Base-by-base conservation (phyloP, 2,113 vertebrate genomes). In the Empidonax traillii region DNA sequence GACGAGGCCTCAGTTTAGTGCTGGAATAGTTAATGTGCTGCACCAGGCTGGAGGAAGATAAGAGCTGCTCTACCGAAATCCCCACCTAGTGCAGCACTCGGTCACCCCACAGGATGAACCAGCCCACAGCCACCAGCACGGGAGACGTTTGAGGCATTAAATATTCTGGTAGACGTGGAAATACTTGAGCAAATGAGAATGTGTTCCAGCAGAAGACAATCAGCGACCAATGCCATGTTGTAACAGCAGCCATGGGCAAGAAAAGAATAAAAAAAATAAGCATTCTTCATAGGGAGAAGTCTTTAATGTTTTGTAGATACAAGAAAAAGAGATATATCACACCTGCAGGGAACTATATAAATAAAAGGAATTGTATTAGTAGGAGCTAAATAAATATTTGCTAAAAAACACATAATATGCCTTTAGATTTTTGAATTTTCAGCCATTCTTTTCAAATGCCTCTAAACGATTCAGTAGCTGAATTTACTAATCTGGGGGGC, bases 301-400 rank as follows among this genome's bases (percentile, higher is more conserved):
- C 46, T 76, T 72, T 49, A 68, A 56, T 49, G 23, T 55, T 55
- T 85, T 63, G 49, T 74, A 85, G 58, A 62, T 46, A 72, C 24
- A 74, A 80, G 63, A 24, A 79, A 87, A 89, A 78, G 15, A 82
- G 20, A 87, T 56, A 17, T 8, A 46, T 61, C 79, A 65, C 59
- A 90, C 85, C 87, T 78, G 55, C 55, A 89, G 80, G 56, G 86
- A 83, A 51, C 53, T 27, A 61, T 3, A 10, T 22, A 22, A 69
- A 90, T 56, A 55, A 83, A 90, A 27, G 19, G 35, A 85, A 83
- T 59, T 87, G n/a, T 66, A 44, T 33, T 93, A 71, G 78, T 58
- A 56, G 55, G 41, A 90, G 27, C 31, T 90, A 91, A 93, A 69
- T 35, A 94, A 90, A 74, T 94, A 90, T 90, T 94, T 88, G 59